Evolutionary conservation across 2,797 vertebrate genomes (phyloP).

Genomic region (Enteromius viviparus): DNA sequence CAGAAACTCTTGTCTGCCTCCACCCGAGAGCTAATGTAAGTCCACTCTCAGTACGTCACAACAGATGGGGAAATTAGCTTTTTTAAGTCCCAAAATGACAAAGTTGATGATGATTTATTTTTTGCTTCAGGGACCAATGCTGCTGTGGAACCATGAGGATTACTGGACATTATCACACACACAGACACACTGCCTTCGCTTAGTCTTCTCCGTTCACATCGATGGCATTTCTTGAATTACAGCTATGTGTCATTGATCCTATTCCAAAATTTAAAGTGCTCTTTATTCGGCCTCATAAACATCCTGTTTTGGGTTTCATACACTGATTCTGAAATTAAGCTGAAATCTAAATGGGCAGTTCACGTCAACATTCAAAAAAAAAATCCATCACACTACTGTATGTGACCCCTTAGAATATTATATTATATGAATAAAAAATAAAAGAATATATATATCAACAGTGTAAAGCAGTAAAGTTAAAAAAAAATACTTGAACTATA

Average conservation of each 20-base stretch:
- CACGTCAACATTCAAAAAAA: background rate
- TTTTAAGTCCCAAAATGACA: background rate
- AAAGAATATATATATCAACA: no score
- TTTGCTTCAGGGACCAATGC: conserved; percentile 76
- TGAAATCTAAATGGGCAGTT: background rate
- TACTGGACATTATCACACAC: conserved; percentile 40
- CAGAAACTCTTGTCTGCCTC: conserved; percentile 74
- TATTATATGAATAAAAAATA: background rate
- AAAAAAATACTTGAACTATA: background rate
- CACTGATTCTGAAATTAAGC: no score
- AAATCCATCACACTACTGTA: background rate
- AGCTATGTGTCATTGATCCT: background rate
- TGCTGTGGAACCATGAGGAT: conserved; percentile 59
- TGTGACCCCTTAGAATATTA: background rate
- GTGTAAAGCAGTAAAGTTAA: background rate
- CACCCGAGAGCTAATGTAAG: conserved; percentile 82
- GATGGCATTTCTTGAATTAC: conserved; percentile 1
- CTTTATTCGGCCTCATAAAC: background rate
- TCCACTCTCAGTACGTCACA: conserved; percentile 32
- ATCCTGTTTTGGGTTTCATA: background rate
- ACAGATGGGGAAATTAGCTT: background rate
- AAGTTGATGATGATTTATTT: background rate
- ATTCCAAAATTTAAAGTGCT: background rate
- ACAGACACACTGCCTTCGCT: background rate
- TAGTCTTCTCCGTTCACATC: background rate